These are phyloP conservation scores for Platycnemis pennipes DNA, from an alignment of 2,888 invertebrate species.

Conservation along the genomic window DNA sequence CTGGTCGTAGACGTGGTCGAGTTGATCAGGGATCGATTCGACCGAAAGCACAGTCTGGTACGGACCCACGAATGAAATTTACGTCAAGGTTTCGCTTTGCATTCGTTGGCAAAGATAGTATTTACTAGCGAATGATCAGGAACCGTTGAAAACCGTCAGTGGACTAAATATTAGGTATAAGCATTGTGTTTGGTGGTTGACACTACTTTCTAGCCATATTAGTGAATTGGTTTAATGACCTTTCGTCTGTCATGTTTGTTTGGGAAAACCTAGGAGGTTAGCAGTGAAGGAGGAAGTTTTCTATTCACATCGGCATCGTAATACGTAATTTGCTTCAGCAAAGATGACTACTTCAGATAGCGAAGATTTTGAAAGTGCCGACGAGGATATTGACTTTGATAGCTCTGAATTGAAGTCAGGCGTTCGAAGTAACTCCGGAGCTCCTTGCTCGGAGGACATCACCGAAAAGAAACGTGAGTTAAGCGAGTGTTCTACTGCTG, in stretches of 20 bases:
- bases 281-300: background rate
- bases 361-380: constrained; percentile 89
- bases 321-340: background rate
- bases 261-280: background rate
- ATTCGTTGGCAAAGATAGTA: background rate
- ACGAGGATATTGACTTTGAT: constrained; percentile 82
- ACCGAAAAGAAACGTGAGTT: constrained; percentile 72
- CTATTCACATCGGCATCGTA: background rate
- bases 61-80: background rate
- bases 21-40: no score
- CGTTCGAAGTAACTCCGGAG: background rate
- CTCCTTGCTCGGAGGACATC: background rate
- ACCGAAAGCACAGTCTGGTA: no score
- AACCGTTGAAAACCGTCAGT: background rate
- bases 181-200: background rate
- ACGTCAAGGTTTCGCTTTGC: background rate
- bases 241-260: constrained; percentile 11
- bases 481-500: background rate
- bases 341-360: constrained; percentile 88
- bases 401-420: background rate
- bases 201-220: background rate
- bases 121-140: background rate
- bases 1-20: no score
- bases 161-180: background rate
- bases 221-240: background rate